phyloP scores from a whole-genome alignment of 92 coral and sea anemone genomes.

The Bergia puertoricense region DNA sequence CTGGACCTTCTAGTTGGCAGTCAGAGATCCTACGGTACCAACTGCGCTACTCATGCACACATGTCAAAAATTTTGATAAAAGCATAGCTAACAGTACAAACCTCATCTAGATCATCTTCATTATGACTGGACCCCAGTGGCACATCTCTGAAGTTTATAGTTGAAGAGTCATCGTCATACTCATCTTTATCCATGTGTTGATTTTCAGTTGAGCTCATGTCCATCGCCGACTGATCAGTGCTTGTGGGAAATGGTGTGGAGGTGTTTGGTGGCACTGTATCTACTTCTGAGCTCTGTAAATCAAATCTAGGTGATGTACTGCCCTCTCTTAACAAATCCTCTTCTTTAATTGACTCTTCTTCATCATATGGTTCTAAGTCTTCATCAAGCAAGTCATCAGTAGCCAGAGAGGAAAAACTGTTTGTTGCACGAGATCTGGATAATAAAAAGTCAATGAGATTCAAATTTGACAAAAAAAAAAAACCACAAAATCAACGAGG shows the following conservation, averaged over 20 bases:
- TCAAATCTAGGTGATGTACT: not conserved
- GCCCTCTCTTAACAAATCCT: not conserved
- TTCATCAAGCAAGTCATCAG: not conserved
- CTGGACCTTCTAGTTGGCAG: no score
- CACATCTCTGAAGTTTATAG: conserved; percentile 63
- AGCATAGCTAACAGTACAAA: conserved; percentile 40
- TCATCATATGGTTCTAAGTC: conserved; percentile 20
- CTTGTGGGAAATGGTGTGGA: conserved; percentile 9
- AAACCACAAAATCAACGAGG: not conserved
- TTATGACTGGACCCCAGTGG: conserved; percentile 50
- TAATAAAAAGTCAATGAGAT: not conserved
- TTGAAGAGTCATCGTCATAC: conserved; percentile 9
- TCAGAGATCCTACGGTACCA: no score
- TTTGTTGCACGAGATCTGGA: conserved; percentile 1
- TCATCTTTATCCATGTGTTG: not conserved
- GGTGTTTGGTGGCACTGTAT: not conserved
- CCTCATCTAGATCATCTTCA: conserved; percentile 63
- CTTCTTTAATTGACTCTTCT: conserved; percentile 11
- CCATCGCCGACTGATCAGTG: not conserved
- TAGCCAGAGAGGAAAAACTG: conserved; percentile 2
- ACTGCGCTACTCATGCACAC: no score
- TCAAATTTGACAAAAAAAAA: no score
- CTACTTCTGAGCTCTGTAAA: not conserved
- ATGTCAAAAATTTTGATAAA: no score
- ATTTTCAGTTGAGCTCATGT: not conserved